Conservation (phyloP, 2,797 vertebrate genomes). For the Hyperoplus lanceolatus region DNA sequence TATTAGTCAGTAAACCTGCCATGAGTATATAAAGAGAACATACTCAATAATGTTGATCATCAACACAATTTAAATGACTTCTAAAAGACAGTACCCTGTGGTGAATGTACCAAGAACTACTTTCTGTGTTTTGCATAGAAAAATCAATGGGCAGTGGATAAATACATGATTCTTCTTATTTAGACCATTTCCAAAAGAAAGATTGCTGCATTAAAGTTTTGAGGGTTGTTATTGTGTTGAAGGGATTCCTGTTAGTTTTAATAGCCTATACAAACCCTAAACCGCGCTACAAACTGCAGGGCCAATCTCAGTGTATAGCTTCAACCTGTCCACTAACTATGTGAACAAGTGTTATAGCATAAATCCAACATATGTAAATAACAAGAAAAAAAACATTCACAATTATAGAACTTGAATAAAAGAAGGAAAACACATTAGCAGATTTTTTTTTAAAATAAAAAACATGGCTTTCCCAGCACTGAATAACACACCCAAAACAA, state of each 20-base stretch:
- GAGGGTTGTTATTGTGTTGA: background rate
- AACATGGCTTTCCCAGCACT: background rate
- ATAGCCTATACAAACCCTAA: background rate
- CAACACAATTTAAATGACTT: background rate
- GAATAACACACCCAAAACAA: background rate
- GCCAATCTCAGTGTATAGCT: background rate
- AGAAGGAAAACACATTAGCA: background rate
- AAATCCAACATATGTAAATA: background rate
- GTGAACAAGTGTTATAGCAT: background rate
- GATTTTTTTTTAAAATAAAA: background rate
- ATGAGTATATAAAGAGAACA: too few relatives aligned
- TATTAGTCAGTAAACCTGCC: too few relatives aligned
- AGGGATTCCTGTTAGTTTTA: too few relatives aligned
- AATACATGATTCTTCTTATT: background rate
- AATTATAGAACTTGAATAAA: background rate
- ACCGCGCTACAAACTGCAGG: background rate
- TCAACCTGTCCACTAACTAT: background rate
- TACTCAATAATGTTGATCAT: too few relatives aligned
- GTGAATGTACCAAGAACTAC: too few relatives aligned
- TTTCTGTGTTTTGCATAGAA: too few relatives aligned
- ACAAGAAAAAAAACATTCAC: background rate
- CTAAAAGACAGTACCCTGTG: too few relatives aligned
- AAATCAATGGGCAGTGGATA: too few relatives aligned
- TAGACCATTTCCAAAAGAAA: too few relatives aligned
- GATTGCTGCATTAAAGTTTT: too few relatives aligned